Conservation (phyloP, 2,888 invertebrate genomes). For the Tetragnatha montana region DNA sequence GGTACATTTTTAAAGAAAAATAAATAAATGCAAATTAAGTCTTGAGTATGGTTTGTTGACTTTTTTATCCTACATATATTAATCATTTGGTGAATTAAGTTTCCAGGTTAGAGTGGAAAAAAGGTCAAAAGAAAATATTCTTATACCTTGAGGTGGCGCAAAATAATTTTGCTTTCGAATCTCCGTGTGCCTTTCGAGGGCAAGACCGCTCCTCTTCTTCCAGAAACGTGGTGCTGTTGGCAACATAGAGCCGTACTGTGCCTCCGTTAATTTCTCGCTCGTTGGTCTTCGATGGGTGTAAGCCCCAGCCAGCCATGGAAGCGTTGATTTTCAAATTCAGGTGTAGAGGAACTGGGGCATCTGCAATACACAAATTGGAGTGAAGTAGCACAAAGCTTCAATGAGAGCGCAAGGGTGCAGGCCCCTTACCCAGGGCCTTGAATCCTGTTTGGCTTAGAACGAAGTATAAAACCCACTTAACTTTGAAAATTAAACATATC, state of each 20-base stretch:
- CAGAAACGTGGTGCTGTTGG: background rate
- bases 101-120: no score
- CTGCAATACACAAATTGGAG: conserved; percentile 1
- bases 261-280: conserved; percentile 12
- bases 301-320: conserved; percentile 60
- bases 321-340: conserved; percentile 41
- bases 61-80: no score
- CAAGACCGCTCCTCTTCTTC: conserved; percentile 37
- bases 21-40: no score
- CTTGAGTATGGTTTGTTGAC: no score
- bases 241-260: background rate
- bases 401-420: background rate
- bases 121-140: background rate
- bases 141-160: conserved; percentile 39
- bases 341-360: conserved; percentile 20
- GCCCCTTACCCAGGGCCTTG: no score
- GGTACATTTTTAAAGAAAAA: no score
- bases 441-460: no score
- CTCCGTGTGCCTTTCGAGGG: background rate
- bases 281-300: background rate
- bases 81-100: no score
- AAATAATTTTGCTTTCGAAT: background rate
- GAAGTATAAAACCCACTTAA: no score
- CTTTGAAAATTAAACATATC: no score
- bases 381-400: background rate